Base-by-base conservation (phyloP, 2,888 invertebrate species). In the Uropetala carovei region DNA sequence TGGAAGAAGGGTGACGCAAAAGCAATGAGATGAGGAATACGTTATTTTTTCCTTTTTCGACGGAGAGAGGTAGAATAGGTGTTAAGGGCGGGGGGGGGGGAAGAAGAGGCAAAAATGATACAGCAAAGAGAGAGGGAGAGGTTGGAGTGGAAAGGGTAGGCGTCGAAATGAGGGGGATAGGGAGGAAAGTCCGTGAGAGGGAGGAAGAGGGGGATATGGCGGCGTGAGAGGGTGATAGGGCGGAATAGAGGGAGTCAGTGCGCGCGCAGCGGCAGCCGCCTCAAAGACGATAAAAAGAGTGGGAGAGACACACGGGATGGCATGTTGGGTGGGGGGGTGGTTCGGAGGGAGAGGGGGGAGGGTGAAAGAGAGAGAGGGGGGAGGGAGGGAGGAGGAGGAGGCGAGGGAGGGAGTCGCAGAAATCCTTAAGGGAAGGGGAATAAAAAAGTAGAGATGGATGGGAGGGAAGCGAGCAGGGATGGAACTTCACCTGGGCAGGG, bases 211-310 rank as follows among this genome's bases (percentile, higher is more conserved):
- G 2, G 59, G 13, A 27, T 18, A 58, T 22, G 57, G 59, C 22
- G 89, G 64, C 18, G n/a, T 11, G 83, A 83, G 83, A 43, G 83
- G 83, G n/a, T 83, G 43, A 57, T 7, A 16, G 43, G 83, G 83
- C 43, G 83, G 83, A 56, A 82, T 27, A 30, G 60, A 60, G 13
- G 43, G 14, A n/a, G 30, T 2, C 43, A 59, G 30, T 89, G 89
- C 89, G 89, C 89, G 89, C 89, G 89, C 89, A 89, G n/a, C 89
- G 14, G 86, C 30, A 86, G 59, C 60, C 30, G 60, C 60, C 86
- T 27, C 89, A 43, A 89, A 60, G 60, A 60, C 59, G 27, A 57
- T 18, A 30, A 59, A 13, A 86, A 60, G 86, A 86, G 60, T 59
- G 85, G 27, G 81, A 82, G n/a, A 18, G 81, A 82, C 82, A 82